phyloP scores from a whole-genome alignment of 2,113 vertebrate species.

The Chlorodrepanis virens region DNA sequence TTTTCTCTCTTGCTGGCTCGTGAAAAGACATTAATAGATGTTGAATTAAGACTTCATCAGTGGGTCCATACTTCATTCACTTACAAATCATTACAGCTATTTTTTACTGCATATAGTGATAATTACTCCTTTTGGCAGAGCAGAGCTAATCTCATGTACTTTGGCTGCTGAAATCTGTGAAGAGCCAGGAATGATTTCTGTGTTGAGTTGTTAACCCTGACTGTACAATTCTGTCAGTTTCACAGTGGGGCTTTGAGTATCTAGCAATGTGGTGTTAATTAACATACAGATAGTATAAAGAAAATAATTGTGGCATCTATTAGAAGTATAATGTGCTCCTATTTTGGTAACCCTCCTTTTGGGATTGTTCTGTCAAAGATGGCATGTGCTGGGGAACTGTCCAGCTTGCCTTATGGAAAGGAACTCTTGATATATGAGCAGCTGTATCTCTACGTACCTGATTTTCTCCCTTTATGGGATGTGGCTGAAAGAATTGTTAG shows the following conservation, averaged over 20 bases:
- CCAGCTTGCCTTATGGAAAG: background rate
- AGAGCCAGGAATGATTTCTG: constrained; percentile 7
- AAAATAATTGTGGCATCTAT: background rate
- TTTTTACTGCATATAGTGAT: constrained; percentile 38
- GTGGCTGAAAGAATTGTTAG: background rate
- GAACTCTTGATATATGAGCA: background rate
- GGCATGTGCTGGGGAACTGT: background rate
- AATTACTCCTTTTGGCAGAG: constrained; percentile 58
- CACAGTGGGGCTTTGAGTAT: background rate
- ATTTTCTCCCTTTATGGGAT: background rate
- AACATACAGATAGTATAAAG: background rate
- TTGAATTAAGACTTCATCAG: constrained; percentile 42
- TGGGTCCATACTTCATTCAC: background rate
- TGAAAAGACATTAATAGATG: background rate
- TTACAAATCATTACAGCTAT: constrained; percentile 35
- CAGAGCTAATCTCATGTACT: constrained; percentile 58
- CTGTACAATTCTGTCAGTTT: background rate
- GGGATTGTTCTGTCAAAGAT: background rate
- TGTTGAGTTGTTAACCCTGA: constrained; percentile 15
- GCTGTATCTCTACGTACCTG: background rate
- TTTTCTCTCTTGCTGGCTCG: background rate
- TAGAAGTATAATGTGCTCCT: accelerated
- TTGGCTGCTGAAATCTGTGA: constrained; percentile 31
- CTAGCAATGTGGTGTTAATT: background rate
- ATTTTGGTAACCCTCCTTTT: background rate